Base-by-base conservation (phyloP, 2,797 vertebrate genomes). In the Distichodus sexfasciatus region DNA sequence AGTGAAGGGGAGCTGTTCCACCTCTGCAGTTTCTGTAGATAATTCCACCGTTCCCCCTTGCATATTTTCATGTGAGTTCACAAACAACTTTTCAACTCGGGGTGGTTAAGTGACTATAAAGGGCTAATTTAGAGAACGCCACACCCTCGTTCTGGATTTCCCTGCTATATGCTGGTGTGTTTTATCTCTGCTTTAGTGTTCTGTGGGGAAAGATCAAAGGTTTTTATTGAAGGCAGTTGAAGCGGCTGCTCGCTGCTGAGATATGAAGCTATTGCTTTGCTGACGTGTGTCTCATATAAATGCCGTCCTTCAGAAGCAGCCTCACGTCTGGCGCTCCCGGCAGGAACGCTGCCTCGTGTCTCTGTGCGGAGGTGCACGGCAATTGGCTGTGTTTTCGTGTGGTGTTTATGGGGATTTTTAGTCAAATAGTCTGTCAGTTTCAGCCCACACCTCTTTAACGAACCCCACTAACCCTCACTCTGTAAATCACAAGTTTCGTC, bases 191-290 rank as follows among this genome's bases (percentile, higher is more conserved):
- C 21, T 59, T 68, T 58, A 55, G 41, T 68, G 3, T 35, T 62
- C 36, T 26, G n/a, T n/a, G 6, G 41, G 47, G 36, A 53, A 46
- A 40, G 29, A 70, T 70, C 58, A 70, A 61, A 54, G 47, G 58
- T 54, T 40, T 54, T 47, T 48, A 41, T 54, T 70, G 48, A 70
- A 70, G 58, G 48, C 47, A 36, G 67, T 31, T 62, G 19, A 44
- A 36, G 28, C 28, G 28, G 46, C 10, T 17, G 48, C 21, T 31
- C 19, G 36, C 58, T 36, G 47, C 46, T 70, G 47, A 70, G 21
- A 62, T 36, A 62, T 62, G 48, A 70, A 62, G 67, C 35, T 47
- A 61, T 69, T 69, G 51, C 66, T 60, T 51, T 51, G 46, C 14
- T 19, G 54, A 6, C 24, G 24, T 60, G 57, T 69, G 36, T 61